These are phyloP conservation scores for Parnassius smintheus DNA, from an alignment of 2,888 invertebrate species.

Conservation along the genomic window DNA sequence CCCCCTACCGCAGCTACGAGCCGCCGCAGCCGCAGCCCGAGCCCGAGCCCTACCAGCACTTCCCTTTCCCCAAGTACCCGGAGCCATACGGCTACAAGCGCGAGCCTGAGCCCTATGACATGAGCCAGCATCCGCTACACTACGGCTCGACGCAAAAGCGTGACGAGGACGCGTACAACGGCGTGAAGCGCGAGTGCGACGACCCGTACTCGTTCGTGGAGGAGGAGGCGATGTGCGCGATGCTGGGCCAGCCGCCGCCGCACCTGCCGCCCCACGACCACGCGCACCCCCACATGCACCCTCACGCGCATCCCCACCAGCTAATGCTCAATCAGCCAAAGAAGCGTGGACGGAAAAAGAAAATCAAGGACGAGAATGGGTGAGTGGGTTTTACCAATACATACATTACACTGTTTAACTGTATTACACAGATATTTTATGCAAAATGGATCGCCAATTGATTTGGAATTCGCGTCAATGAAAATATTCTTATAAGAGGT, in stretches of 20 bases:
- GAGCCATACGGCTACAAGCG: conserved; percentile 68
- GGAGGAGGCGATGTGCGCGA: conserved; percentile 85
- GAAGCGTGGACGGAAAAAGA: conserved; percentile 93
- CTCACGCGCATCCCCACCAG: conserved; percentile 65
- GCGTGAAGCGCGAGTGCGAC: conserved; percentile 83
- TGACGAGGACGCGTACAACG: conserved; percentile 65
- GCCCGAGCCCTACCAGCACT: conserved; percentile 62
- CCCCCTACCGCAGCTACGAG: conserved; percentile 46
- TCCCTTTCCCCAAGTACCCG: conserved; percentile 67
- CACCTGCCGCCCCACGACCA: conserved; percentile 63
- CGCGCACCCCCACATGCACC: conserved; percentile 46
- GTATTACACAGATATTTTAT: too few relatives aligned
- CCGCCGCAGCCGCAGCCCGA: conserved; percentile 52
- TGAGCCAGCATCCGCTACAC: conserved; percentile 55
- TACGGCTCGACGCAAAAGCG: conserved; percentile 47
- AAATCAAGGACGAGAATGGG: conserved; percentile 85
- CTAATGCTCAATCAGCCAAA: conserved; percentile 84
- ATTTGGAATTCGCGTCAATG: too few relatives aligned
- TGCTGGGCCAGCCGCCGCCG: conserved; percentile 65
- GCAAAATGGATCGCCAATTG: too few relatives aligned
- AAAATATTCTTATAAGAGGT: too few relatives aligned
- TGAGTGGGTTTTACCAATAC: conserved; percentile 44
- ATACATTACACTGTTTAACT: too few relatives aligned
- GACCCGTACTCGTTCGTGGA: conserved; percentile 94
- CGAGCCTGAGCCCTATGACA: conserved; percentile 71